Evolutionary conservation across 1,140 invertebrate species (phyloP).

Genomic region (Acyrthosiphon pisum): DNA sequence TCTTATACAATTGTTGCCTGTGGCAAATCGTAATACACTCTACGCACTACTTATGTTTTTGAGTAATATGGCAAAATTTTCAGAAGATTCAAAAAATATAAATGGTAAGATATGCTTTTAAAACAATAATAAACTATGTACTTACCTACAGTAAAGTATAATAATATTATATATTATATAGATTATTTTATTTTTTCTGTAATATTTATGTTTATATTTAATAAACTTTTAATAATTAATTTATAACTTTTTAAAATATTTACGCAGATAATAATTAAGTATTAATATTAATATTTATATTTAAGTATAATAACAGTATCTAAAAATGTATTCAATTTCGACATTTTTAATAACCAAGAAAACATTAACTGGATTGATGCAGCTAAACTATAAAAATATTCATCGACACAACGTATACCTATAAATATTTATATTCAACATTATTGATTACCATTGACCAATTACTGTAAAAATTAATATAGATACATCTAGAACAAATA

Average conservation of each 20-base stretch:
- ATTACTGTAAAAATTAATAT: not conserved
- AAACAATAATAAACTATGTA: too few relatives aligned
- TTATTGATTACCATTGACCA: not conserved
- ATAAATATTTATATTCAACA: not conserved
- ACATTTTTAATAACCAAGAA: not conserved
- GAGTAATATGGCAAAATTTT: conserved; percentile 76
- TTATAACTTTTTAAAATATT: too few relatives aligned
- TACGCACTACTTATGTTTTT: conserved; percentile 83
- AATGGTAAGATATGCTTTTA: conserved; percentile 22
- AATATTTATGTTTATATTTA: too few relatives aligned
- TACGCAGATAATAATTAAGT: too few relatives aligned
- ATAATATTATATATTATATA: too few relatives aligned
- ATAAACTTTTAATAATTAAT: too few relatives aligned
- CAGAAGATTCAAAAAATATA: conserved; percentile 70
- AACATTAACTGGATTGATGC: not conserved
- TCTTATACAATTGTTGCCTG: conserved; percentile 83
- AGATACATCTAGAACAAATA: not conserved
- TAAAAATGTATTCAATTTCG: not conserved
- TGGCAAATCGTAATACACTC: conserved; percentile 86
- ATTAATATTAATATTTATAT: too few relatives aligned
- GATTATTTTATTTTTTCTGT: too few relatives aligned
- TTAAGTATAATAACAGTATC: too few relatives aligned
- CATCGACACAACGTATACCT: too few relatives aligned
- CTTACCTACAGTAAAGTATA: too few relatives aligned
- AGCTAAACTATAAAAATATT: not conserved